A percentile compares a stretch with the other conserved stretches of the same genome.
These are phyloP conservation scores for Plecotus auritus DNA, from an alignment of 2,113 vertebrate genomes.

Conservation along the genomic window DNA sequence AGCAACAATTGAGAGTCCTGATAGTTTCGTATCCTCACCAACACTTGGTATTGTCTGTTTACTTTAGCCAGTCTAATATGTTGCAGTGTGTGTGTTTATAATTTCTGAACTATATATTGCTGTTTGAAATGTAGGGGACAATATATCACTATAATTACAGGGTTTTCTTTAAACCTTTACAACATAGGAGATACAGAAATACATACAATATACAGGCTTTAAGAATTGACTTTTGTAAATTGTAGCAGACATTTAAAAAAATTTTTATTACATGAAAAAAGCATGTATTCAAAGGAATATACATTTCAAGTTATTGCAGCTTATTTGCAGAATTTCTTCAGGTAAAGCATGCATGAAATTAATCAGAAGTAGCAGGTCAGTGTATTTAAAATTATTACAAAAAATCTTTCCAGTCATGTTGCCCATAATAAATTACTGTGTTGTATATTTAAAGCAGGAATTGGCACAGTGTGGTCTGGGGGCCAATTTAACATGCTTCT, in stretches of 20 bases:
- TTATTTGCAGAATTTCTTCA: conserved; percentile 81
- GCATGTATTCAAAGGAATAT: conserved; percentile 80
- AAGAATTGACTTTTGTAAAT: conserved; percentile 83
- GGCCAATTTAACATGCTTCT: neutral
- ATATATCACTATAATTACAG: conserved; percentile 79
- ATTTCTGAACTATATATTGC: conserved; percentile 84
- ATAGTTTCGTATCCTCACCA: neutral
- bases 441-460: conserved; percentile 69
- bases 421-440: conserved; percentile 78
- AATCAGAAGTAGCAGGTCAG: conserved; percentile 80
- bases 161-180: conserved; percentile 81
- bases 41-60: neutral
- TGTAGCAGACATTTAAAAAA: conserved; percentile 83
- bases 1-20: neutral
- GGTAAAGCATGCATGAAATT: conserved; percentile 81
- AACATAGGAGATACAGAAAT: conserved; percentile 82
- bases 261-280: conserved; percentile 74
- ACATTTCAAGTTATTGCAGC: conserved; percentile 84
- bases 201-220: conserved; percentile 73
- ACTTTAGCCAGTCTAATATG: neutral
- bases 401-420: conserved; percentile 80
- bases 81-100: neutral
- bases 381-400: conserved; percentile 83
- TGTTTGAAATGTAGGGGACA: conserved; percentile 83
- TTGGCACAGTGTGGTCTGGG: neutral